Conservation (phyloP, 2,888 invertebrate species). For the Synanthedon myopaeformis region DNA sequence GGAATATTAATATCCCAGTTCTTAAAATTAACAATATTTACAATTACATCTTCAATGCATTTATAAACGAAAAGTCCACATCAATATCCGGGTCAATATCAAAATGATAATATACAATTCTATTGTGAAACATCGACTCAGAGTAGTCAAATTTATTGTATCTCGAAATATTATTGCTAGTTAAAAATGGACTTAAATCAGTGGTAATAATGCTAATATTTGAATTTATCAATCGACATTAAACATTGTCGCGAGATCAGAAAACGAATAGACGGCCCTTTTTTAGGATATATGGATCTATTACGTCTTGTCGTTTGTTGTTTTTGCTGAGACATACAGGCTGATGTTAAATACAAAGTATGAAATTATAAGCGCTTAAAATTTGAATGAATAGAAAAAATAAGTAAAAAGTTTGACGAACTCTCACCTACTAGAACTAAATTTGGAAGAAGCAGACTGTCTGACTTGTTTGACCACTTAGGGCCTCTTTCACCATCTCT, state of each 20-base stretch:
- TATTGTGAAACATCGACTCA: conserved; percentile 5
- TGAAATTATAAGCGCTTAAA: too few species aligned
- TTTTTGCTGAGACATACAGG: conserved; percentile 29
- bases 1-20: too few species aligned
- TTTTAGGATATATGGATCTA: conserved; percentile 54
- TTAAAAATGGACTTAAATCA: conserved; percentile 22
- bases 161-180: conserved; percentile 2
- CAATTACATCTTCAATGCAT: too few species aligned
- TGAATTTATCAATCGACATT: neutral
- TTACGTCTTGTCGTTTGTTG: conserved; percentile 46
- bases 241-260: conserved; percentile 8
- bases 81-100: conserved; percentile 26
- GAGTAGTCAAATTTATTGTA: conserved; percentile 2
- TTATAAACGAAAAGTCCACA: conserved; percentile 17
- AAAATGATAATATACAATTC: conserved; percentile 4
- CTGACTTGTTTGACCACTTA: too few species aligned
- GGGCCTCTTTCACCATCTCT: too few species aligned
- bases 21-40: too few species aligned
- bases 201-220: conserved; percentile 15
- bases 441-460: too few species aligned
- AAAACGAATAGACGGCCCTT: conserved; percentile 31
- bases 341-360: conserved; percentile 13
- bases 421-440: too few species aligned
- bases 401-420: too few species aligned
- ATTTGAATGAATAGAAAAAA: too few species aligned